A percentile compares a stretch with the other conserved stretches of the same genome.
Conservation (phyloP, 2,888 invertebrate genomes). For the Amiota mariae region DNA sequence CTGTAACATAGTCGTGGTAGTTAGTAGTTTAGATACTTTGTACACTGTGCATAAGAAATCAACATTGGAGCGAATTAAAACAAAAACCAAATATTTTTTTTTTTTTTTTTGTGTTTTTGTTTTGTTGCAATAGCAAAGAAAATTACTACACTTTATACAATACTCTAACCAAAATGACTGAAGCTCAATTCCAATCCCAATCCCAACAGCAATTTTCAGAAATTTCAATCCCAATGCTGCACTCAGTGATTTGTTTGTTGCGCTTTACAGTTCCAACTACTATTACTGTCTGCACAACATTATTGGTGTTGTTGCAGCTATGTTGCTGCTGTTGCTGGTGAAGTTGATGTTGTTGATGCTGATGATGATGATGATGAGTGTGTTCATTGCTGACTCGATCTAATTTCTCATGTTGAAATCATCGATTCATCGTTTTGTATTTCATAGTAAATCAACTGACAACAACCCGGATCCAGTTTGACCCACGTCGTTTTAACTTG, state of each 20-base stretch:
- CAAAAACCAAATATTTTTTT: too few relatives aligned
- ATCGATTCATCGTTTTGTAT: conserved; percentile 66
- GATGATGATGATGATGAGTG: conserved; percentile 56
- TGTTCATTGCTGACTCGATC: conserved; percentile 57
- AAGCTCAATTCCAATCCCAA: conserved; percentile 60
- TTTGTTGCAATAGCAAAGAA: conserved; percentile 48
- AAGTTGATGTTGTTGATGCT: conserved; percentile 20
- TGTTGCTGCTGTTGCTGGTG: conserved; percentile 26
- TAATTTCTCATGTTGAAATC: conserved; percentile 68
- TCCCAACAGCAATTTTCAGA: conserved; percentile 66
- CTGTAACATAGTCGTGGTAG: too few relatives aligned
- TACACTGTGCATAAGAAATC: conserved; percentile 7
- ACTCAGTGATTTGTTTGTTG: conserved; percentile 59
- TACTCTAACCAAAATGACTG: conserved; percentile 14
- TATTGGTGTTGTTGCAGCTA: conserved; percentile 30
- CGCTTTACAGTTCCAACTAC: conserved; percentile 34
- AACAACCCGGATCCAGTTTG: conserved; percentile 45
- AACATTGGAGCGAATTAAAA: conserved; percentile 48
- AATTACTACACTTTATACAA: conserved; percentile 52
- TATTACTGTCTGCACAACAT: conserved; percentile 5
- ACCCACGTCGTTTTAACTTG: conserved; percentile 35
- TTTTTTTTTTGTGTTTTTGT: neutral
- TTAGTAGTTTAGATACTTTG: conserved; percentile 28
- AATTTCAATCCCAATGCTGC: conserved; percentile 61
- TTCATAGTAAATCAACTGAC: conserved; percentile 59